Conservation (phyloP, 1,140 invertebrate species). For the Nasonia longicornis region DNA sequence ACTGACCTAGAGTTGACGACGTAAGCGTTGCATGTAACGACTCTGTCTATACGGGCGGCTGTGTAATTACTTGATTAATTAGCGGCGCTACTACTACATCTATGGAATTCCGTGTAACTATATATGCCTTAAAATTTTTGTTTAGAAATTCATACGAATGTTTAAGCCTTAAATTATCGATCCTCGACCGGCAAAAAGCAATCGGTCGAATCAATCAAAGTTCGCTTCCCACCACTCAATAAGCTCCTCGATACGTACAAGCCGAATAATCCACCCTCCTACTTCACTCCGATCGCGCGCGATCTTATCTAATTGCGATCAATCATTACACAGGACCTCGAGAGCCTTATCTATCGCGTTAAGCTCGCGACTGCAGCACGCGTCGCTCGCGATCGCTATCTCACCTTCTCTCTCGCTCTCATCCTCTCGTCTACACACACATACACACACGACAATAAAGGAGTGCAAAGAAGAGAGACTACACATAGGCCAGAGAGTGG, state of each 20-base stretch:
- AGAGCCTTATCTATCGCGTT: constrained; percentile 56
- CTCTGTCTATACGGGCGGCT: too few relatives aligned
- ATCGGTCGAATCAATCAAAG: constrained; percentile 9
- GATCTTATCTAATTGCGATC: constrained; percentile 35
- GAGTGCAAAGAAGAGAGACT: neutral
- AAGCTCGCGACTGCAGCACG: constrained; percentile 46
- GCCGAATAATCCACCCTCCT: constrained; percentile 1
- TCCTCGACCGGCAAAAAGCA: neutral
- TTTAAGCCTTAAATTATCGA: too few relatives aligned
- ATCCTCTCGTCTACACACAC: neutral
- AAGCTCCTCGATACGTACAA: neutral
- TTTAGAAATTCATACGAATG: too few relatives aligned
- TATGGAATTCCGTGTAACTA: too few relatives aligned
- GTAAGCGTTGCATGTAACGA: too few relatives aligned
- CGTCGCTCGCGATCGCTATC: constrained; percentile 33
- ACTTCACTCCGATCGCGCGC: neutral
- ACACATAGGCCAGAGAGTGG: neutral
- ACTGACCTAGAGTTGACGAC: neutral
- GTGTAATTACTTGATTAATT: neutral
- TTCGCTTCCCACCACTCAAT: constrained; percentile 22
- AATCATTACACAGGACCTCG: constrained; percentile 50
- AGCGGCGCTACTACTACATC: neutral
- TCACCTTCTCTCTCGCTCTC: neutral
- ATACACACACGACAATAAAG: neutral
- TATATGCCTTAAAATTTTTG: too few relatives aligned